A percentile compares a stretch with the other conserved stretches of the same genome.
Evolutionary conservation across 1,140 invertebrate genomes (phyloP).

Genomic region (Nomia melanderi): DNA sequence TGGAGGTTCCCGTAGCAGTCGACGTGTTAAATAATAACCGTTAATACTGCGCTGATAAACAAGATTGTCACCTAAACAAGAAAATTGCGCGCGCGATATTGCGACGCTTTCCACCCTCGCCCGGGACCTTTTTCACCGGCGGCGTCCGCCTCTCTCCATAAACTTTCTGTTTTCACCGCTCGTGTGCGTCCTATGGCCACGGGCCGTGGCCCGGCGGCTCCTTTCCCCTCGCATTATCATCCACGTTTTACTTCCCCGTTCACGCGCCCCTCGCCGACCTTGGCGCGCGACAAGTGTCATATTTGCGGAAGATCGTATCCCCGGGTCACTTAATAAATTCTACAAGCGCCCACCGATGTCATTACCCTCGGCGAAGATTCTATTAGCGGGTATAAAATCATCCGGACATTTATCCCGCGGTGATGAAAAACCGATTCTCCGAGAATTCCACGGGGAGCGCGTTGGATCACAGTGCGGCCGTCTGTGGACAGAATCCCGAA

Average conservation of each 20-base stretch:
- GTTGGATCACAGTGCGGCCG: no score
- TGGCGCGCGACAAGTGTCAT: slow-evolving; percentile 24
- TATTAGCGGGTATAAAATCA: slow-evolving; percentile 1
- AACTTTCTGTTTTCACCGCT: slow-evolving; percentile 46
- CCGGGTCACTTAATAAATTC: slow-evolving; percentile 23
- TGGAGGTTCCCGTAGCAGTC: no score
- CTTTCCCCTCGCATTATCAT: slow-evolving; percentile 22
- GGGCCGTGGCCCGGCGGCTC: not conserved
- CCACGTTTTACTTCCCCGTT: slow-evolving; percentile 15
- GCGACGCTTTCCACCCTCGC: slow-evolving; percentile 4
- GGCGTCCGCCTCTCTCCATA: slow-evolving; percentile 19
- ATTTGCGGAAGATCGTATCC: slow-evolving; percentile 32
- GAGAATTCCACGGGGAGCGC: no score
- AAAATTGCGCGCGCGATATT: slow-evolving; percentile 30
- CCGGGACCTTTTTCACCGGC: slow-evolving; percentile 13
- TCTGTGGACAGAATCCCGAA: no score
- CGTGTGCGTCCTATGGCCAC: not conserved
- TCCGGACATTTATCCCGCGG: not conserved
- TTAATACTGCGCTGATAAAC: slow-evolving; percentile 36
- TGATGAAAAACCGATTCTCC: no score
- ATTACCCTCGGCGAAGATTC: not conserved
- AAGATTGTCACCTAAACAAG: slow-evolving; percentile 38
- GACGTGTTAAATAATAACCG: slow-evolving; percentile 32
- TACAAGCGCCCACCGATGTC: not conserved
- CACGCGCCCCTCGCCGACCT: not conserved